These are phyloP conservation scores for Tachina fera DNA, from an alignment of 2,888 invertebrate species.

Conservation along the genomic window DNA sequence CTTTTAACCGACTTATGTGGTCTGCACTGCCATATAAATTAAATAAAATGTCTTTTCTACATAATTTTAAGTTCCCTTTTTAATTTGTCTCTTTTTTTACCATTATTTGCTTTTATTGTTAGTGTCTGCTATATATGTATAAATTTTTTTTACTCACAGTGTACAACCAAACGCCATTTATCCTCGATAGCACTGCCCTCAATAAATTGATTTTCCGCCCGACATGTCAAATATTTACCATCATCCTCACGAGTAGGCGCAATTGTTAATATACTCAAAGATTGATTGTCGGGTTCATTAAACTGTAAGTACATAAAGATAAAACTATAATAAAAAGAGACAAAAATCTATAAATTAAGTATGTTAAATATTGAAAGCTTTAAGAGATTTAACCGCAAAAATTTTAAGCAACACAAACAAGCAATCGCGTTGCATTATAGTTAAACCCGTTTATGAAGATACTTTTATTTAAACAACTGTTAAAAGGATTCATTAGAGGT, in stretches of 20 bases:
- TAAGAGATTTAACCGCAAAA: neutral
- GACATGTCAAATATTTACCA: constrained; percentile 93
- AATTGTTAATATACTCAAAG: constrained; percentile 91
- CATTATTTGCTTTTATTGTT: constrained; percentile 50
- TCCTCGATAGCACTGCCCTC: constrained; percentile 92
- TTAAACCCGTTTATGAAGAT: constrained; percentile 18
- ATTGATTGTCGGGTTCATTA: constrained; percentile 91
- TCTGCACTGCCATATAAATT: constrained; percentile 60
- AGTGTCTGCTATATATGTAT: constrained; percentile 43
- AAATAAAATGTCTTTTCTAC: constrained; percentile 66
- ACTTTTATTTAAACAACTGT: neutral
- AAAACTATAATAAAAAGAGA: constrained; percentile 15
- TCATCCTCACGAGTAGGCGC: constrained; percentile 94
- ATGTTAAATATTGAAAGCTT: neutral
- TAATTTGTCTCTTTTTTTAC: constrained; percentile 29
- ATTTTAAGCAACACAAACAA: constrained; percentile 1
- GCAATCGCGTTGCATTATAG: constrained; percentile 38
- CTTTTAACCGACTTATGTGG: constrained; percentile 59
- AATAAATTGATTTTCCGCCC: constrained; percentile 93
- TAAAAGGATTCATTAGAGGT: neutral
- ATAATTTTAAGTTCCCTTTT: constrained; percentile 43
- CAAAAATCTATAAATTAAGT: neutral
- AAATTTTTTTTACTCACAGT: constrained; percentile 87
- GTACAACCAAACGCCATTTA: constrained; percentile 93
- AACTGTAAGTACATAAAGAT: constrained; percentile 85